Evolutionary conservation across 2,797 vertebrate genomes (phyloP).

Genomic region (Phataginus tetradactyla): DNA sequence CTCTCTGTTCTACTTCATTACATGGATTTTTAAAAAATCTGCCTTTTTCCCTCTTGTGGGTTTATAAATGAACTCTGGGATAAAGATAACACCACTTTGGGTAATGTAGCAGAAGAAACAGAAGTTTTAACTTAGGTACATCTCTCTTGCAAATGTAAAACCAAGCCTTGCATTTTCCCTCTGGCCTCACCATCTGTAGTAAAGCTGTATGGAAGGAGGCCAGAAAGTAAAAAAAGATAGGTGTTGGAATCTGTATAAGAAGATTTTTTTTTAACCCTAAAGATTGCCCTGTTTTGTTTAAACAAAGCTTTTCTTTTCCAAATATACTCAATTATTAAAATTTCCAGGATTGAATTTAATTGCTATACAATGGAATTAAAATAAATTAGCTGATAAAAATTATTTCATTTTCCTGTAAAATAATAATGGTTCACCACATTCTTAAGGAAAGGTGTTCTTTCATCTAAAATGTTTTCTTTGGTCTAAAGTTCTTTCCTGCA

Average conservation of each 20-base stretch:
- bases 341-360: background rate
- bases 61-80: background rate
- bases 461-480: constrained; percentile 42
- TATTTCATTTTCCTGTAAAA: constrained; percentile 7
- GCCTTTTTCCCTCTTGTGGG: background rate
- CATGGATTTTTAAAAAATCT: background rate
- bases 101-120: background rate
- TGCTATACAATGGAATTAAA: background rate
- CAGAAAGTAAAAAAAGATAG: constrained; percentile 4
- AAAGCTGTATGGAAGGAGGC: constrained; percentile 57
- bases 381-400: background rate
- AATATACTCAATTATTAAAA: background rate
- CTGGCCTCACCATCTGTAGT: constrained; percentile 31
- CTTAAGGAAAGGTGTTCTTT: constrained; percentile 25
- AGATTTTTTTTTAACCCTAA: background rate
- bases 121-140: background rate
- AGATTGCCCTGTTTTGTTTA: constrained; percentile 6
- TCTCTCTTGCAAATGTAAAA: background rate
- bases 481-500: background rate
- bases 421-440: background rate
- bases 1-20: background rate
- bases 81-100: background rate
- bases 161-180: background rate
- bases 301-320: constrained; percentile 39
- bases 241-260: constrained; percentile 30